Evolutionary conservation across 2,888 invertebrate species (phyloP), one percentile per base, ranked within the genome.

Genomic region (Eupithecia vulgata): DNA sequence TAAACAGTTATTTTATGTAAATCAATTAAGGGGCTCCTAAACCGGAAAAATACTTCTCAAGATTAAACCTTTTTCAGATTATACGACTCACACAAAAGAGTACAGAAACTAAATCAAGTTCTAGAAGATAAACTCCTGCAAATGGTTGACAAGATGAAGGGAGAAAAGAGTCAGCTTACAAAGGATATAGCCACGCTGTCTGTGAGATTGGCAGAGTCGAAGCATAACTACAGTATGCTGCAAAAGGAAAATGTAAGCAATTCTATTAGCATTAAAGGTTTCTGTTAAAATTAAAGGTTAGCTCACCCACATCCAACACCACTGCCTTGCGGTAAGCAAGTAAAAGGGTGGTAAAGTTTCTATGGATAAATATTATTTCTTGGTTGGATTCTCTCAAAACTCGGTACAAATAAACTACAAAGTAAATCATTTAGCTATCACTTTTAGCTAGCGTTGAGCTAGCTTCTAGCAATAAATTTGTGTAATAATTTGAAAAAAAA

Each of bases 101-200:
- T 99, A 74, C 99, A 99, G 91, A 98, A 97, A 91, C 96, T 99
- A 61, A 99, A 99, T 92, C 98, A 99, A 95, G 97, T 97, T 81
- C 95, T 99, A 82, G 99, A 99, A 94, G 99, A 99, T 89, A 99
- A 99, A 89, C 93, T 99, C 76, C 93, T 99, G 76, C 97, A 97
- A 91, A 96, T 99, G 90, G 99, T 99, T 8, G 98, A 98, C 91
- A 97, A 97, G 85, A 98, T 97, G 95, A 97, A 98, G 88, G 97
- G 97, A 70, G 99, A 99, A 88, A 98, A 98, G 88, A 96, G 96
- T 81, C 96, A 97, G 82, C 94, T 98, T 79, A 97, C 98, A 64
- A 97, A 97, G 90, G 98, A 99, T 90, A 96, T 98, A 80, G 97
- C 98, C 13, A 97, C 97, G 68, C 91, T 98, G 78, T 98, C 97